Evolutionary conservation across 2,797 vertebrate genomes (phyloP), one percentile per base, ranked within the genome.

Genomic region (Momotus momota): DNA sequence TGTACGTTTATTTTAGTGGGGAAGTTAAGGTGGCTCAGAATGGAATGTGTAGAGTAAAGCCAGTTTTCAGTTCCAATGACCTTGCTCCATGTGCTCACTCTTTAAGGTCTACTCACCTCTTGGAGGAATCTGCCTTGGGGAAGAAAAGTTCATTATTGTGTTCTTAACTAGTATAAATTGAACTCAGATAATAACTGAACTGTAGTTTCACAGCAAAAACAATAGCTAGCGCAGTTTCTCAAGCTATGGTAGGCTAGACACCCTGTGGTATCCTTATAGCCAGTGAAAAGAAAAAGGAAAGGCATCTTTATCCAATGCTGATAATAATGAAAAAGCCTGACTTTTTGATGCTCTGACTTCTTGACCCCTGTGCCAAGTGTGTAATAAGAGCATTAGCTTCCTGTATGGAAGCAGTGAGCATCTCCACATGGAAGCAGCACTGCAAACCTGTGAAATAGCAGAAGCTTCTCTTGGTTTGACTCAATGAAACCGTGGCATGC

Each of bases 301-400:
- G 94, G 12, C 46, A 52, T 92, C 75, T 94, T 94, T 96, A 93
- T 92, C 31, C 78, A 86, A 13, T 31, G 26, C 81, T 95, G 86
- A 80, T 72, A 88, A 91, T 65, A 75, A 60, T 49, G 38, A n/a
- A 72, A 72, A 71, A 60, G n/a, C 0, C 23, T 21, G 43, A 13
- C 18, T 25, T 7, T 40, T 74, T 85, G 40, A 29, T 52, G 14
- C 51, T 52, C 22, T 29, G 43, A 19, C 20, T 25, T 7, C 45
- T 74, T 85, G 41, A 51, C n/a, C 60, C 20, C 9, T 3, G 2
- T 69, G 26, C 54, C 35, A n/a, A 51, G 23, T 10, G 15, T 64
- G 38, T 41, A 43, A 61, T 10, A 15, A 46, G 26, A 74, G 12
- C n/a, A 31, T 43, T 43, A 55, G 7, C 9, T 52, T 55, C 51